Percentiles rank a stretch among this genome's conserved stretches.
Evolutionary conservation across 1,140 invertebrate genomes (phyloP).

Genomic region (Rhyacophila brunnea): DNA sequence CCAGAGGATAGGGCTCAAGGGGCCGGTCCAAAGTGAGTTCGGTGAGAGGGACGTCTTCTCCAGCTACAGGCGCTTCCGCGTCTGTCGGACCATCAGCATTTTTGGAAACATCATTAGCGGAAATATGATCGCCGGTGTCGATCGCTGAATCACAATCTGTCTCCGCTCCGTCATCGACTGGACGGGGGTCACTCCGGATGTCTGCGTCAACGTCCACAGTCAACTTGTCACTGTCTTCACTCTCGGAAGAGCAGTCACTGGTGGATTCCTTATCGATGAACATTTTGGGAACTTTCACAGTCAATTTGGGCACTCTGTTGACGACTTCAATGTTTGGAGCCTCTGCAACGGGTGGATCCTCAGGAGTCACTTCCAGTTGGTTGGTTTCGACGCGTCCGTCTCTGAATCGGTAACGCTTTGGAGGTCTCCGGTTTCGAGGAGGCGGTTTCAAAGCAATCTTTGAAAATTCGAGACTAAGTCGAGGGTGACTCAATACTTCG

Average conservation of each 20-base stretch:
- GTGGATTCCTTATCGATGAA: conserved; percentile 53
- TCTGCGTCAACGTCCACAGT: conserved; percentile 41
- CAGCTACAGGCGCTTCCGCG: conserved; percentile 41
- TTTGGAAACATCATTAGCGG: background rate
- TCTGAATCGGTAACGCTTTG: conserved; percentile 48
- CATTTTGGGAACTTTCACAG: conserved; percentile 52
- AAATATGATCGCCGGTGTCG: conserved; percentile 15
- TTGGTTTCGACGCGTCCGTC: background rate
- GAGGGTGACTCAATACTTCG: too few species aligned
- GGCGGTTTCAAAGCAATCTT: conserved; percentile 47
- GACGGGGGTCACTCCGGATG: background rate
- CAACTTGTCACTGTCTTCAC: conserved; percentile 59
- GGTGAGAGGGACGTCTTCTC: conserved; percentile 62
- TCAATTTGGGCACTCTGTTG: conserved; percentile 52
- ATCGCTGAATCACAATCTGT: background rate
- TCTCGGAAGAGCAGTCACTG: conserved; percentile 54
- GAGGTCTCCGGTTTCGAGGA: conserved; percentile 45
- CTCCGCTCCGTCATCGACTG: background rate
- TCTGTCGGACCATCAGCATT: conserved; percentile 37
- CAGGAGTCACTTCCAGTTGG: conserved; percentile 3
- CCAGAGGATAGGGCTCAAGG: conserved; percentile 68
- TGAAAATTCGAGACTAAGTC: background rate
- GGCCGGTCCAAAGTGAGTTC: conserved; percentile 73
- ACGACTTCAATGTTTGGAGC: conserved; percentile 41
- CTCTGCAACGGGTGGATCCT: background rate